Evolutionary conservation across 2,888 invertebrate species (phyloP), one percentile per base, ranked within the genome.

Genomic region (Leptothorax acervorum): DNA sequence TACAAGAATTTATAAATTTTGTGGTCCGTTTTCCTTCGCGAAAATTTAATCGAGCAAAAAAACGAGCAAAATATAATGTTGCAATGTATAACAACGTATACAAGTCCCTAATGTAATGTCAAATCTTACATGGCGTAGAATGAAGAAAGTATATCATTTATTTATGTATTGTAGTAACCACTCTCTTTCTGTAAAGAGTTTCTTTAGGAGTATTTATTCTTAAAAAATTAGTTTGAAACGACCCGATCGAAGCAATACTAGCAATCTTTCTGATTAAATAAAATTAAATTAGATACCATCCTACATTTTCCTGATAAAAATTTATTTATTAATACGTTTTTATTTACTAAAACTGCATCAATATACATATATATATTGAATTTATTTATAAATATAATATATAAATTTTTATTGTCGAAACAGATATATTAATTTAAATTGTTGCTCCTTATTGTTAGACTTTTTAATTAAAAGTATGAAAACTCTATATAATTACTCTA

Each of bases 1-100:
- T 53, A 66, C 23, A 28, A 70, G n/a, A 51, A n/a, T n/a, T n/a
- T 51, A 53, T 70, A 51, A 70, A 70, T 70, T n/a, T n/a, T n/a
- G n/a, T 70, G 6, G 0, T n/a, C 5, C 12, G 35, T 2, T 70
- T 70, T 68, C 5, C n/a, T 23, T 5, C 48, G 31, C 18, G 5
- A 68, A n/a, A n/a, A n/a, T n/a, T n/a, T n/a, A n/a, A n/a, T n/a
- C n/a, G n/a, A n/a, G n/a, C n/a, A n/a, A n/a, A n/a, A n/a, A n/a
- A n/a, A 68, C 11, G 68, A 39, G 48, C 31, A 28, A 31, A 70
- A 70, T 53, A 70, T 53, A 12, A 70, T 5, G 15, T 70, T 51
- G 51, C 51, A 51, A 51, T 70, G n/a, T 70, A 39, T 70, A 35
- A n/a, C 12, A 35, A 70, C 3, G 9, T 5, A 51, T 63, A n/a